Percentiles rank a stretch among this genome's conserved stretches.
These are phyloP conservation scores for Sapajus apella DNA, from an alignment of 2,113 vertebrate genomes.

Conservation along the genomic window DNA sequence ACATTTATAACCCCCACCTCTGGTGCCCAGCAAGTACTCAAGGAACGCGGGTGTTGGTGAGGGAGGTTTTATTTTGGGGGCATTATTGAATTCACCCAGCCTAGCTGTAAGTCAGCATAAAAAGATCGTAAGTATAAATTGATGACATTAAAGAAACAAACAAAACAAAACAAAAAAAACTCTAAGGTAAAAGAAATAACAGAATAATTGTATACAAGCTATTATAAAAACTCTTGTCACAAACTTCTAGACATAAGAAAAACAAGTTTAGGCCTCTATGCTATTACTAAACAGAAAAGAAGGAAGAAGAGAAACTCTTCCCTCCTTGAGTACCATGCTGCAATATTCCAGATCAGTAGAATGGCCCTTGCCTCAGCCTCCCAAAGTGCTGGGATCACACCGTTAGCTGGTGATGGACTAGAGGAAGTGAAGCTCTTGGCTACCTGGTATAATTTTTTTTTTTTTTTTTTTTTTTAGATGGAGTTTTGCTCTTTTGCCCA, in stretches of 20 bases:
- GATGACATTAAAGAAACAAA: background rate
- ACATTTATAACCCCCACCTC: background rate
- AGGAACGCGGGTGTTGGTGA: no score
- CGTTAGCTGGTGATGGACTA: background rate
- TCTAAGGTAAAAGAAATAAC: background rate
- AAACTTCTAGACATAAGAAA: background rate
- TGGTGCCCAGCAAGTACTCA: fast-evolving
- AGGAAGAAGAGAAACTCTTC: background rate
- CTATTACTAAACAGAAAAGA: background rate
- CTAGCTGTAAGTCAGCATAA: background rate
- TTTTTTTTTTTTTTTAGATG: no score
- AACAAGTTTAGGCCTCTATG: background rate
- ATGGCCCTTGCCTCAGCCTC: no score
- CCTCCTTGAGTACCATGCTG: no score
- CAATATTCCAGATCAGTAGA: no score
- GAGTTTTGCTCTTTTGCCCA: no score
- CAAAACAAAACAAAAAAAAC: background rate
- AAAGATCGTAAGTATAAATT: background rate
- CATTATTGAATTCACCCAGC: background rate
- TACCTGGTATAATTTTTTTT: background rate
- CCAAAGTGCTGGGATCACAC: background rate
- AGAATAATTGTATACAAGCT: background rate
- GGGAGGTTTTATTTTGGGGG: background rate
- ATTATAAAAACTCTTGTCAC: background rate
- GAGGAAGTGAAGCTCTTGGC: fast-evolving